These are phyloP conservation scores for Rhagonycha fulva DNA, from an alignment of 2,888 invertebrate species.

Conservation along the genomic window DNA sequence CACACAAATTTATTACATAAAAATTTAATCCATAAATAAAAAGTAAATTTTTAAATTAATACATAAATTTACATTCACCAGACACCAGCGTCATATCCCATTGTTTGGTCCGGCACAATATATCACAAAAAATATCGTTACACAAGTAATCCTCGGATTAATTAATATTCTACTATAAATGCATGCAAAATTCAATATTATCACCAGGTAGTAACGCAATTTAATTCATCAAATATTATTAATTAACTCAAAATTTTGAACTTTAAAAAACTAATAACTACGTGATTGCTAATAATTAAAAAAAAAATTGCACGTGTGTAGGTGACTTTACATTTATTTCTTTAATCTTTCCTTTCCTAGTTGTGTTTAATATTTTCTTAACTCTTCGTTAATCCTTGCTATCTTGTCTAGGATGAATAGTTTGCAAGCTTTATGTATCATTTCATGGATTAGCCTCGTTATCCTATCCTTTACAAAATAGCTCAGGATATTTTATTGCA, in stretches of 20 bases:
- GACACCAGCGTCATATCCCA: neutral
- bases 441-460: neutral
- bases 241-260: too few species aligned
- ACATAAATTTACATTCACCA: neutral
- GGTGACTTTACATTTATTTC: neutral
- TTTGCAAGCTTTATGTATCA: neutral
- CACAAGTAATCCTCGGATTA: neutral
- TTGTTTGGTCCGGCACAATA: neutral
- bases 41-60: neutral
- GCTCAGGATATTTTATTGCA: neutral
- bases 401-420: neutral
- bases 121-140: neutral
- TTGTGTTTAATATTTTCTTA: neutral
- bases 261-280: neutral
- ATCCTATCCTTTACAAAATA: neutral
- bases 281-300: neutral
- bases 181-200: neutral
- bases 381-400: neutral
- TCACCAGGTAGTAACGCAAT: neutral
- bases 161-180: neutral
- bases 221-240: neutral
- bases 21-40: neutral
- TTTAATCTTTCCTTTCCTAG: neutral
- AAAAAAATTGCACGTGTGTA: neutral
- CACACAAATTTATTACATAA: neutral